Percentiles rank a stretch among this genome's conserved stretches.
Conservation (phyloP, 2,797 vertebrate genomes). For the Crenuchus spilurus region DNA sequence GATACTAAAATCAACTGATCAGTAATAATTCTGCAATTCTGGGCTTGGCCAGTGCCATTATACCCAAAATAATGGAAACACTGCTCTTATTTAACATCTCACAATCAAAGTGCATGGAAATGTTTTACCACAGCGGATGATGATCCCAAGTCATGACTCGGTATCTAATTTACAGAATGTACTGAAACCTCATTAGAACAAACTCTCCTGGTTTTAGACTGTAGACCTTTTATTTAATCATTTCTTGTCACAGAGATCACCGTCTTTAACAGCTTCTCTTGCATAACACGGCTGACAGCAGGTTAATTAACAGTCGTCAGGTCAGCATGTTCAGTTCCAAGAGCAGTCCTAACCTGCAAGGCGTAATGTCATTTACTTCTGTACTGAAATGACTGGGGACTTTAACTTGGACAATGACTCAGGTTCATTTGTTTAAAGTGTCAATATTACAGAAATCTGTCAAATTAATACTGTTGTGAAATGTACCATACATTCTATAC, state of each 20-base stretch:
- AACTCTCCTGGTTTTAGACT: background rate
- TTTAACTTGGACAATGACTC: too few species aligned
- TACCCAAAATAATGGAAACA: too few species aligned
- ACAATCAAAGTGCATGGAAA: background rate
- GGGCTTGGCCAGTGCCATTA: too few species aligned
- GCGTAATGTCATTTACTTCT: background rate
- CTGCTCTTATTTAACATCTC: too few species aligned
- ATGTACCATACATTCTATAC: too few species aligned
- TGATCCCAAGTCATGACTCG: slow-evolving; percentile 22
- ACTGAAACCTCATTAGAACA: slow-evolving; percentile 50
- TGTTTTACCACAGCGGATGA: background rate
- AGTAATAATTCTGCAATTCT: too few species aligned
- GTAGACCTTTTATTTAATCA: slow-evolving; percentile 49
- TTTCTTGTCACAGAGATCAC: slow-evolving; percentile 47
- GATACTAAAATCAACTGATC: too few species aligned
- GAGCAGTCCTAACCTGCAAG: slow-evolving; percentile 12
- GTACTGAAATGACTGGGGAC: background rate
- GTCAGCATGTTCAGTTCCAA: slow-evolving; percentile 23
- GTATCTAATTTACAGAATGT: slow-evolving; percentile 36
- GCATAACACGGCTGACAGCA: slow-evolving; percentile 55
- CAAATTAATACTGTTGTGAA: too few species aligned
- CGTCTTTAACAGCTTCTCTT: slow-evolving; percentile 52
- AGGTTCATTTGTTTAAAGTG: too few species aligned
- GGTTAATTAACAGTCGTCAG: slow-evolving; percentile 63
- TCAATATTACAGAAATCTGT: too few species aligned